Evolutionary conservation across 2,113 vertebrate species (phyloP).

Genomic region (Verasper variegatus): DNA sequence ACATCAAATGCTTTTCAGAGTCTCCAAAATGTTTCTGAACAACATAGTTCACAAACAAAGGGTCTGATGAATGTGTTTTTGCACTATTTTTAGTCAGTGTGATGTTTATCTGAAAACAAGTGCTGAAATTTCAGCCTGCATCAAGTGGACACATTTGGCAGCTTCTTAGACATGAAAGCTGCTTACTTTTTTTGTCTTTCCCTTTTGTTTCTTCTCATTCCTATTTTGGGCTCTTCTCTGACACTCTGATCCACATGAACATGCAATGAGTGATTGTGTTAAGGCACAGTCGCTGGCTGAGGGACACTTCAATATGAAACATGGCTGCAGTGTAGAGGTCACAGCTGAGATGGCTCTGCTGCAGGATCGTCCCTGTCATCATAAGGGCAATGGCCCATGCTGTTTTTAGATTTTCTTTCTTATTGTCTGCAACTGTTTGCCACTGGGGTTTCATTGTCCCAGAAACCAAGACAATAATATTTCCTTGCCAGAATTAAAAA

Average conservation of each 20-base stretch:
- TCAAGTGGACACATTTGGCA: constrained; percentile 5
- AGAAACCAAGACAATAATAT: constrained; percentile 19
- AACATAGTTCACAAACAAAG: constrained; percentile 5
- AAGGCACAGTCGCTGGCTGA: neutral
- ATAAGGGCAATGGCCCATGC: neutral
- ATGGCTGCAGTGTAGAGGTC: neutral
- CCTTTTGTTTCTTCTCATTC: neutral
- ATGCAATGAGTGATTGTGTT: neutral
- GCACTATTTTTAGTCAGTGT: constrained; percentile 18
- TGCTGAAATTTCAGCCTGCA: no score
- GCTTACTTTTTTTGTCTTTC: neutral
- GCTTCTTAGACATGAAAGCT: constrained; percentile 4
- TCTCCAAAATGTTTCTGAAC: neutral
- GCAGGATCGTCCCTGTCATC: constrained; percentile 5
- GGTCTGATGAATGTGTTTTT: constrained; percentile 8
- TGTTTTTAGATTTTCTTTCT: constrained; percentile 17
- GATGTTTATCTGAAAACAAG: constrained; percentile 25
- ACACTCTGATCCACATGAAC: neutral
- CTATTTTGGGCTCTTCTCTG: constrained; percentile 2
- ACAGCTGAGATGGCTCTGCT: neutral
- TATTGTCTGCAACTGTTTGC: constrained; percentile 13
- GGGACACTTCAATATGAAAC: constrained; percentile 3
- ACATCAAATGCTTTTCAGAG: neutral
- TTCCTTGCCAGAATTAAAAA: neutral
- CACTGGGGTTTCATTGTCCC: constrained; percentile 7